phyloP scores from a whole-genome alignment of 2,797 vertebrate species.

The Eurystomus glaucurus region DNA sequence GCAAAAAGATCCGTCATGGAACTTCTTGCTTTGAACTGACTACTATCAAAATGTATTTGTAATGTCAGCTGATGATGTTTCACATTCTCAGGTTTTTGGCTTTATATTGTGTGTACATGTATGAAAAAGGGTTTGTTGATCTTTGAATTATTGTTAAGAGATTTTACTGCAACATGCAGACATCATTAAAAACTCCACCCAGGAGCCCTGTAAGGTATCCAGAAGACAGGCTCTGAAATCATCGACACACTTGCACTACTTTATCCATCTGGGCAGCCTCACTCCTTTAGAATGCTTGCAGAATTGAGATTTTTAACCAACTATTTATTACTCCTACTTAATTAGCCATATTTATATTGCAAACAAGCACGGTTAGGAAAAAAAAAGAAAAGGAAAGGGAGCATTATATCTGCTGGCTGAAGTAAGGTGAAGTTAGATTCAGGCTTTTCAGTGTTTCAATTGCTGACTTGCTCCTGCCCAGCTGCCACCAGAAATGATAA shows the following conservation, averaged over 20 bases:
- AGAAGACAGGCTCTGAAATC: not conserved
- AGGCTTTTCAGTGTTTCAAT: not conserved
- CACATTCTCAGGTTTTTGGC: fast-evolving
- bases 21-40: not conserved
- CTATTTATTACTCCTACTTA: fast-evolving
- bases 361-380: fast-evolving
- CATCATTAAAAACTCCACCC: not conserved
- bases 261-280: not conserved
- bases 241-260: not conserved
- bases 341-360: not conserved
- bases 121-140: not conserved
- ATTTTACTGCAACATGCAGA: not conserved
- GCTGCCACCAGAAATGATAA: fast-evolving
- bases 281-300: not conserved
- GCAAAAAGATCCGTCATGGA: not conserved
- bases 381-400: not conserved
- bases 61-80: not conserved
- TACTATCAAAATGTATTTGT: not conserved
- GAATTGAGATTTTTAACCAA: not conserved
- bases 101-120: fast-evolving
- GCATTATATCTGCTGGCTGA: not conserved
- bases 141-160: not conserved
- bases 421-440: not conserved
- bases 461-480: not conserved
- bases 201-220: not conserved